A percentile compares a stretch with the other conserved stretches of the same genome.
phyloP scores from a whole-genome alignment of 2,888 invertebrate species.

The Malachius bipustulatus region DNA sequence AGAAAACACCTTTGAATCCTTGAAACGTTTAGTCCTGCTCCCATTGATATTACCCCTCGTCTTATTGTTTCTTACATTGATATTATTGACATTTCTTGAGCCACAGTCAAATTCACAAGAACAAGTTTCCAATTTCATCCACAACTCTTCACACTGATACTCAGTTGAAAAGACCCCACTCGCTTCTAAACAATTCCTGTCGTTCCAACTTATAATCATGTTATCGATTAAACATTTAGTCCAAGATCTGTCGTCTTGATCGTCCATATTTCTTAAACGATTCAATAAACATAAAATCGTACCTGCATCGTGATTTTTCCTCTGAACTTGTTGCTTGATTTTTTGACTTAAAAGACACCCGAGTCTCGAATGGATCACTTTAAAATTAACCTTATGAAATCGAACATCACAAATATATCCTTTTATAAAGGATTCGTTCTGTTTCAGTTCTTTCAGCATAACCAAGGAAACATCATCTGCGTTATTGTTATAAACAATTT shows the following conservation, averaged over 20 bases:
- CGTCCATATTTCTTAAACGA: no score
- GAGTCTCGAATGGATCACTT: constrained; percentile 51
- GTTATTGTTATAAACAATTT: constrained; percentile 21
- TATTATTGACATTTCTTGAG: no score
- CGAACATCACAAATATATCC: constrained; percentile 58
- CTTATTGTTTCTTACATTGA: no score
- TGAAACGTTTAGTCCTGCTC: no score
- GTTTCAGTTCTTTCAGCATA: constrained; percentile 54
- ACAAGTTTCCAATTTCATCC: constrained; percentile 47
- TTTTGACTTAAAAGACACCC: constrained; percentile 51
- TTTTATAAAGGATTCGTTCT: constrained; percentile 53
- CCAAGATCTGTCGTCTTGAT: no score
- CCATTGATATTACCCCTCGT: no score
- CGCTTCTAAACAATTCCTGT: no score
- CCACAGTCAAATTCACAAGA: constrained; percentile 55
- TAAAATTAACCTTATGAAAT: constrained; percentile 48
- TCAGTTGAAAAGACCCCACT: no score
- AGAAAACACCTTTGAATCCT: no score
- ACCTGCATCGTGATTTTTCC: no score
- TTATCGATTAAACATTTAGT: no score
- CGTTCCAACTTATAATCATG: no score
- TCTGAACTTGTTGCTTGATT: constrained; percentile 28
- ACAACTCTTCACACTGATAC: constrained; percentile 44
- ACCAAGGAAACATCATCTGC: constrained; percentile 43
- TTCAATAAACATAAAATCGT: not conserved